phyloP scores from a whole-genome alignment of 1,140 invertebrate species.

The Odontomachus brunneus region DNA sequence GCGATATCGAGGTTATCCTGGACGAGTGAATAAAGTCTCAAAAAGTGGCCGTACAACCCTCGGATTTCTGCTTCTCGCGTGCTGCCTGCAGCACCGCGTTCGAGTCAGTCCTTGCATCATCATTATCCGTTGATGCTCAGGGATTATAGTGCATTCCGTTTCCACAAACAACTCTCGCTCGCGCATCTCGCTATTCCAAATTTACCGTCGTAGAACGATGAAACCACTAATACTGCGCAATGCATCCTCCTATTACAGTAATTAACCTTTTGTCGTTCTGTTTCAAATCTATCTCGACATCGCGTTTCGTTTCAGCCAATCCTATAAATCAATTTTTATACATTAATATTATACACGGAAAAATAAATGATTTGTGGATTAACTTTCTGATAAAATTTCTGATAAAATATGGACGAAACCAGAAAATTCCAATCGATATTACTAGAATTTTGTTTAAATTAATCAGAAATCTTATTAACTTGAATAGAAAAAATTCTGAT shows the following conservation, averaged over 20 bases:
- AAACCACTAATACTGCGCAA: neutral
- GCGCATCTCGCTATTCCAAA: too few species aligned
- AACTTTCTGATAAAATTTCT: too few species aligned
- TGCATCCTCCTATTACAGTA: neutral
- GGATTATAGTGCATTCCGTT: constrained; percentile 20
- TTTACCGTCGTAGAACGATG: neutral
- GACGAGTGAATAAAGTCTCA: constrained; percentile 33
- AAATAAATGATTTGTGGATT: too few species aligned
- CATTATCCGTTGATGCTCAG: constrained; percentile 36
- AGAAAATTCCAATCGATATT: too few species aligned
- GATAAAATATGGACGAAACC: too few species aligned
- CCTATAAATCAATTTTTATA: too few species aligned
- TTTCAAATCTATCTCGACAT: too few species aligned
- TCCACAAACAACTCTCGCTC: neutral
- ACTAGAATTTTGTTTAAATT: too few species aligned
- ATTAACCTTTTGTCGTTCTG: neutral
- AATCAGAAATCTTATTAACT: too few species aligned
- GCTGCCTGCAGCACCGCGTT: constrained; percentile 10
- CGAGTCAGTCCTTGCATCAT: constrained; percentile 22
- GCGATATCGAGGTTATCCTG: constrained; percentile 65
- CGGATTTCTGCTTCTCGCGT: constrained; percentile 8
- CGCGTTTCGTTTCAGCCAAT: too few species aligned
- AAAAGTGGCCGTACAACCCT: constrained; percentile 35
- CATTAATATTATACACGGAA: too few species aligned
- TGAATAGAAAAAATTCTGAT: too few species aligned